These are phyloP conservation scores for Melinaea menophilus DNA, from an alignment of 2,888 invertebrate species.

Conservation along the genomic window DNA sequence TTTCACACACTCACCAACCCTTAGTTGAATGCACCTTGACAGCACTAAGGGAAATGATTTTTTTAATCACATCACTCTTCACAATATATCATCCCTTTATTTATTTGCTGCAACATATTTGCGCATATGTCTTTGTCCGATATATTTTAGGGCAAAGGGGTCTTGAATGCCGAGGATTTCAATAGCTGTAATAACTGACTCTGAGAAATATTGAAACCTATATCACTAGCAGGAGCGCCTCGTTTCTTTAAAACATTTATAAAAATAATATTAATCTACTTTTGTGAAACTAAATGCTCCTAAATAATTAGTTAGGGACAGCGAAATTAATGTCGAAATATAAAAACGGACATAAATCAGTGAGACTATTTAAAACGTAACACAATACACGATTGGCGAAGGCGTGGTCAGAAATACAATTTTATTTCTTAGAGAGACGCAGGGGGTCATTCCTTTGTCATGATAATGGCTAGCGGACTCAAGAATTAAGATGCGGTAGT, in stretches of 20 bases:
- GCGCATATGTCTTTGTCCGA: slow-evolving; percentile 65
- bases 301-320: slow-evolving; percentile 15
- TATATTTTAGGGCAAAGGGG: slow-evolving; percentile 50
- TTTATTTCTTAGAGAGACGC: slow-evolving; percentile 47
- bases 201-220: slow-evolving; percentile 38
- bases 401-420: slow-evolving; percentile 50
- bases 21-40: slow-evolving; percentile 72
- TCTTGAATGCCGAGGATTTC: slow-evolving; percentile 45
- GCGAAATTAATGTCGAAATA: slow-evolving; percentile 20
- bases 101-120: slow-evolving; percentile 71
- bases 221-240: neutral
- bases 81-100: slow-evolving; percentile 77
- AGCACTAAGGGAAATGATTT: slow-evolving; percentile 70
- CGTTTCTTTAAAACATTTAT: slow-evolving; percentile 10
- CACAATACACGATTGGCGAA: slow-evolving; percentile 39
- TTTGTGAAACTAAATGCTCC: slow-evolving; percentile 9
- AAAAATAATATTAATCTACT: slow-evolving; percentile 3
- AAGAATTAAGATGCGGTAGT: slow-evolving; percentile 51
- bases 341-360: slow-evolving; percentile 41
- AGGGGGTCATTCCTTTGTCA: slow-evolving; percentile 60
- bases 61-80: slow-evolving; percentile 70
- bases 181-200: slow-evolving; percentile 41
- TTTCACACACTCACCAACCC: slow-evolving; percentile 37
- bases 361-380: slow-evolving; percentile 40
- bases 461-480: slow-evolving; percentile 47